Conservation (phyloP, 30 jellyfish, hydroid and myxozoan species). For the Morbakka virulenta region DNA sequence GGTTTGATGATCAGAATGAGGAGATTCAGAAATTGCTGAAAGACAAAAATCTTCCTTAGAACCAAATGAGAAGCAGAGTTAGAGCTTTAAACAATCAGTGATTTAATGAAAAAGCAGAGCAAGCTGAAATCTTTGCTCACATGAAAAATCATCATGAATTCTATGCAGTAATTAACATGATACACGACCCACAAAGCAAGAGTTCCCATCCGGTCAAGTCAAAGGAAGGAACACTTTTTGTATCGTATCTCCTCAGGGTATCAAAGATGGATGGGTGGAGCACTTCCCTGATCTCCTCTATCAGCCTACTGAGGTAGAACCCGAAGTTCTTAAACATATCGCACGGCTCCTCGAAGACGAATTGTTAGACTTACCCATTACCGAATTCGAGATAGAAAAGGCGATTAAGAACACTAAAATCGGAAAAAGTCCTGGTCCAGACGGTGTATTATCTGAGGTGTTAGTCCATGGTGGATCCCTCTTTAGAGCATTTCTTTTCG, state of each 20-base stretch:
- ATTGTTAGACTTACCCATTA: too few species aligned
- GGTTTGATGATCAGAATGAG: too few species aligned
- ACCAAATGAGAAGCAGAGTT: constrained; percentile 15
- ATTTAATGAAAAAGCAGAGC: constrained; percentile 46
- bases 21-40: constrained; percentile 46
- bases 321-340: too few species aligned
- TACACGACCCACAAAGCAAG: constrained; percentile 66
- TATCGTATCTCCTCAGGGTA: too few species aligned
- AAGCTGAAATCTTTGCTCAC: constrained; percentile 48
- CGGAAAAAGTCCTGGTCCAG: too few species aligned
- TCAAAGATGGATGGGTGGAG: too few species aligned
- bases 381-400: too few species aligned
- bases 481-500: constrained; percentile 33
- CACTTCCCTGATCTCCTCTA: constrained; percentile 66
- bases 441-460: too few species aligned
- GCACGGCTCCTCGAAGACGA: too few species aligned
- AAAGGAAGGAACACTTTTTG: too few species aligned
- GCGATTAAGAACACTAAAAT: too few species aligned
- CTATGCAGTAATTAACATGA: constrained; percentile 32
- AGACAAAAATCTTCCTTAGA: constrained; percentile 32
- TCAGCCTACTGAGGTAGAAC: constrained; percentile 38
- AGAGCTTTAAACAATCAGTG: constrained; percentile 31
- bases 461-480: constrained; percentile 42
- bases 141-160: constrained; percentile 33
- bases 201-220: too few species aligned